A percentile compares a stretch with the other conserved stretches of the same genome.
These are phyloP conservation scores for Dryobota labecula DNA, from an alignment of 2,888 invertebrate species.

Conservation along the genomic window DNA sequence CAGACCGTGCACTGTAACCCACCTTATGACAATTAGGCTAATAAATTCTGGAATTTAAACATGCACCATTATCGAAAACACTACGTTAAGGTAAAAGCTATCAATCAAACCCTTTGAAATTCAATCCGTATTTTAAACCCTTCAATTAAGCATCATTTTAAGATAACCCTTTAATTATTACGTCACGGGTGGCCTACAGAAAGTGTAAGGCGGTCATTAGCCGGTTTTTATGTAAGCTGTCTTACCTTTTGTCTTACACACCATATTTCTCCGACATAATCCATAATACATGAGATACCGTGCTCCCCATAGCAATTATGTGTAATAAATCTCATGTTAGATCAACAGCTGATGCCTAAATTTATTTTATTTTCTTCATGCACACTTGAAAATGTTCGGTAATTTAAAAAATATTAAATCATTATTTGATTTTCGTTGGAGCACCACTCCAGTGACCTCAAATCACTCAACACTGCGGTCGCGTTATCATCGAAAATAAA, in stretches of 20 bases:
- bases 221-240: constrained; percentile 80
- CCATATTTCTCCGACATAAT: constrained; percentile 84
- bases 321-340: constrained; percentile 88
- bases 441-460: constrained; percentile 81
- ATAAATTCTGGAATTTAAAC: constrained; percentile 77
- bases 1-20: constrained; percentile 55
- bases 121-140: constrained; percentile 88
- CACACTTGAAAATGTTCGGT: constrained; percentile 41
- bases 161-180: constrained; percentile 89
- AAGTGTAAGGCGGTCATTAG: constrained; percentile 88
- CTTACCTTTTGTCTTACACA: constrained; percentile 86
- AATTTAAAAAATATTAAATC: constrained; percentile 70
- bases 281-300: constrained; percentile 88
- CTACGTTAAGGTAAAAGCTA: constrained; percentile 78
- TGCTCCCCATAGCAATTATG: constrained; percentile 87
- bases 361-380: constrained; percentile 66
- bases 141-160: constrained; percentile 89
- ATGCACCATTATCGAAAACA: constrained; percentile 76
- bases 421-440: constrained; percentile 73
- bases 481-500: constrained; percentile 88
- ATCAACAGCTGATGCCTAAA: constrained; percentile 84
- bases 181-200: constrained; percentile 87
- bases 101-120: constrained; percentile 87
- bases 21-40: constrained; percentile 74
- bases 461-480: constrained; percentile 75